Conservation (phyloP, 2,888 invertebrate genomes). For the Herminia tarsipennalis region DNA sequence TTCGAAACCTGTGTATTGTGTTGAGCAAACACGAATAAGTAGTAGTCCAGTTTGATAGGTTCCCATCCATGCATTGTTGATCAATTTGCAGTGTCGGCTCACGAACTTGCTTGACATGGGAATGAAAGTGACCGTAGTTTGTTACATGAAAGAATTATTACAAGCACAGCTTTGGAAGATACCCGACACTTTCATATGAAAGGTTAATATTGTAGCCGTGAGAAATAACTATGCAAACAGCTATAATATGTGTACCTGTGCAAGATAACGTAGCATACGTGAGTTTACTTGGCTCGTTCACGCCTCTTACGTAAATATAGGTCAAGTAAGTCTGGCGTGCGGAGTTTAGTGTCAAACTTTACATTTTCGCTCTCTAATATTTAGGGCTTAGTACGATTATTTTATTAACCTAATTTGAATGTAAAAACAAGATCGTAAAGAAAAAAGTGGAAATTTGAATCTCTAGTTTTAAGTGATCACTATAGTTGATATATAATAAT, state of each 20-base stretch:
- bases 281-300: constrained; percentile 67
- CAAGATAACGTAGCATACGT: constrained; percentile 46
- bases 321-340: constrained; percentile 46
- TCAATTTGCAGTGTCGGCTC: constrained; percentile 46
- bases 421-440: no score
- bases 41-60: constrained; percentile 44
- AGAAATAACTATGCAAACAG: constrained; percentile 69
- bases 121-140: constrained; percentile 55
- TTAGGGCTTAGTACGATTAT: not conserved
- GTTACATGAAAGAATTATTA: constrained; percentile 44
- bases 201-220: constrained; percentile 69
- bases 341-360: constrained; percentile 11
- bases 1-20: constrained; percentile 42
- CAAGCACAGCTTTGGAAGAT: constrained; percentile 52
- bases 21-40: constrained; percentile 40
- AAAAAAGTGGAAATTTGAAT: no score
- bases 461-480: no score
- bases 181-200: constrained; percentile 66
- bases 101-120: constrained; percentile 54
- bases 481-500: no score
- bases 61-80: constrained; percentile 50
- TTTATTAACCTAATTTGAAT: no score
- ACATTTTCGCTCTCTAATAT: not conserved
- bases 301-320: constrained; percentile 74
- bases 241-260: constrained; percentile 43